Conservation (phyloP, 2,888 invertebrate genomes). For the Phragmatobia fuliginosa region DNA sequence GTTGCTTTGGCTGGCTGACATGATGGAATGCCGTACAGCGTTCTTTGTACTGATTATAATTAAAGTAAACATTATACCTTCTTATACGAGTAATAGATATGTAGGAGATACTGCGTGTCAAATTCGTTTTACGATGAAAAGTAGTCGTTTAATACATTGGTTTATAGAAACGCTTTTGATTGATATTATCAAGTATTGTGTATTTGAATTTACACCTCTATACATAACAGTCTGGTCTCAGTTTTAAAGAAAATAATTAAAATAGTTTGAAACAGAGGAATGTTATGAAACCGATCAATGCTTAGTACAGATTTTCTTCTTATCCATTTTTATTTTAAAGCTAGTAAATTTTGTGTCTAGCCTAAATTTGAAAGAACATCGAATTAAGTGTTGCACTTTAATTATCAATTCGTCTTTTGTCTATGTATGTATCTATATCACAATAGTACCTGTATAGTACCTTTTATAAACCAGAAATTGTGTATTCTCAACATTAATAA, state of each 20-base stretch:
- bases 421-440: too few relatives aligned
- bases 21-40: conserved; percentile 29
- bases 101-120: neutral
- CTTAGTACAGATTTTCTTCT: neutral
- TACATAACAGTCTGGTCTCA: neutral
- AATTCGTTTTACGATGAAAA: neutral
- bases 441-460: too few relatives aligned
- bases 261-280: neutral
- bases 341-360: neutral
- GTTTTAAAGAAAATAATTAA: neutral
- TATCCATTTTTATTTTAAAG: too few relatives aligned
- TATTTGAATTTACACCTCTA: neutral
- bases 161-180: neutral
- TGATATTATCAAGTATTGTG: neutral
- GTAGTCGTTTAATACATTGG: neutral
- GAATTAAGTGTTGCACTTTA: too few relatives aligned
- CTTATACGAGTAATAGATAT: conserved; percentile 9
- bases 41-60: conserved; percentile 43
- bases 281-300: neutral
- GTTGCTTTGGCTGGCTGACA: conserved; percentile 21
- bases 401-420: neutral
- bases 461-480: too few relatives aligned
- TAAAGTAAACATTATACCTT: conserved; percentile 39
- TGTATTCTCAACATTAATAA: neutral
- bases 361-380: too few relatives aligned